Evolutionary conservation across 2,888 invertebrate species (phyloP), one percentile per base, ranked within the genome.

Genomic region (Nebria brevicollis): DNA sequence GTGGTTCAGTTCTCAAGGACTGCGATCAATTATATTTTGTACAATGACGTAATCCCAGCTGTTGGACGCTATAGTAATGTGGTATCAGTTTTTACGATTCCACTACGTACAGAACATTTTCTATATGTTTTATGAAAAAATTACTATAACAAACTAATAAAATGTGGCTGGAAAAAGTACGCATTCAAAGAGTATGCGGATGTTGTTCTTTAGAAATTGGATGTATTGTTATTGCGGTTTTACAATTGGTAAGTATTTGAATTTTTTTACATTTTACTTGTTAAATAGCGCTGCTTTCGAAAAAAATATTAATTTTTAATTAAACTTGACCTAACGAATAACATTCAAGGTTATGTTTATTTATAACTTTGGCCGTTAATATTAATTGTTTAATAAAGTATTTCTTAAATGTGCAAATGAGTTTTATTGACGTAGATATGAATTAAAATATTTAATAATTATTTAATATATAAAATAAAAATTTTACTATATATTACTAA

Each of bases 111-210:
- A 54, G 13, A 54, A 43, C 2, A 8, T 8, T 54, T 11, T 54
- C 13, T 54, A 2, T 54, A 54, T 13, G 54, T 54, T 11, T 54
- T 54, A 15, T 20, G 1, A 70, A 8, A 70, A 15, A 68, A 25
- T 68, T 7, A 70, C 13, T 26, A 20, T 70, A 15, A 70, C 5
- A 26, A 70, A 34, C 15, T 25, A 25, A 13, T 5, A 70, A 70
- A 70, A 70, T 70, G 70, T 25, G 70, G 70, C 10, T 70, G 70
- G 70, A 70, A 70, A 70, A 34, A 26, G 20, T 70, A 25, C 70
- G 70, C 8, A 25, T 70, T 70, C 4, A 70, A 70, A 70, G 34
- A 26, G 25, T 25, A 2, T 70, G 70, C 20, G 25, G 70, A 5
- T 70, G 70, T 70, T 25, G 26, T 11, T 70, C 70, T 70, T 26